These are phyloP conservation scores for Protosalanx chinensis DNA, from an alignment of 2,797 vertebrate species.

Conservation along the genomic window DNA sequence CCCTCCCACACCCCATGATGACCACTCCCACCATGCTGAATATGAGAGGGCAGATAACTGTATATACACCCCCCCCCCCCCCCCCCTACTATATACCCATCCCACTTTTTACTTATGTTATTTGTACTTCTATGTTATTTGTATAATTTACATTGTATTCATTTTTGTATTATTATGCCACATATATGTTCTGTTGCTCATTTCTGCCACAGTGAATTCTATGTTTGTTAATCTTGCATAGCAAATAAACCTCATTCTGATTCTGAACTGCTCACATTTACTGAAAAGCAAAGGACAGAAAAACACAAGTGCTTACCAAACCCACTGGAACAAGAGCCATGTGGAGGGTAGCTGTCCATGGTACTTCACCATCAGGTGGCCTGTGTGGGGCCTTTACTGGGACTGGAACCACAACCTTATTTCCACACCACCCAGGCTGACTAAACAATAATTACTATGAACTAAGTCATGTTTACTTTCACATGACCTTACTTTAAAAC, in stretches of 20 bases:
- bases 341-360: neutral
- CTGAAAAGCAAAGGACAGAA: slow-evolving; percentile 6
- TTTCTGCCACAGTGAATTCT: too few relatives aligned
- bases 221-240: too few relatives aligned
- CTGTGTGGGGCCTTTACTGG: too few relatives aligned
- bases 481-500: neutral
- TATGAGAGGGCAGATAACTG: neutral
- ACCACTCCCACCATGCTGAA: slow-evolving; percentile 51
- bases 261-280: slow-evolving; percentile 11
- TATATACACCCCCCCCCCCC: too few relatives aligned
- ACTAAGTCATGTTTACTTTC: neutral
- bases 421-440: neutral
- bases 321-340: neutral
- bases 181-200: too few relatives aligned
- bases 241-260: too few relatives aligned
- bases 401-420: neutral
- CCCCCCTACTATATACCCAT: too few relatives aligned
- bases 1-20: slow-evolving; percentile 32
- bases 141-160: too few relatives aligned
- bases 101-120: too few relatives aligned
- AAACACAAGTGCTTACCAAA: neutral
- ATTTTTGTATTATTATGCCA: too few relatives aligned
- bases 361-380: neutral
- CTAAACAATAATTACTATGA: too few relatives aligned
- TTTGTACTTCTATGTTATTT: too few relatives aligned